These are phyloP conservation scores for Melipona quadrifasciata DNA, from an alignment of 1,140 invertebrate genomes.

Conservation along the genomic window DNA sequence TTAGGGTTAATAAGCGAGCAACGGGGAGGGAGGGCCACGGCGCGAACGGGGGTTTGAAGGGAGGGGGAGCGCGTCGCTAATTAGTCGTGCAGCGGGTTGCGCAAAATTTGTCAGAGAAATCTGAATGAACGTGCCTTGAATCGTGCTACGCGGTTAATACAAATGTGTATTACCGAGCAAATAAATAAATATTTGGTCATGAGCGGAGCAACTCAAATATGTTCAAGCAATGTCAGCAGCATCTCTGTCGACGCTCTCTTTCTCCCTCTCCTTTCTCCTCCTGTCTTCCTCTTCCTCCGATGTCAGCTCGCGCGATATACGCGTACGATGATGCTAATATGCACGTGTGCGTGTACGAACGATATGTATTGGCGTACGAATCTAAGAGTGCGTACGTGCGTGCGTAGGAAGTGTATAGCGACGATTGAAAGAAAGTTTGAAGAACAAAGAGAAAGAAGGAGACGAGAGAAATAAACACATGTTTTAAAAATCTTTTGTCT, in stretches of 20 bases:
- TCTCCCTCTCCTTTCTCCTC: slow-evolving; percentile 52
- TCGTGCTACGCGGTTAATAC: slow-evolving; percentile 72
- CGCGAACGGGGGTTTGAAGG: background rate
- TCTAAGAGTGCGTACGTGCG: no score
- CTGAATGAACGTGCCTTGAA: slow-evolving; percentile 70
- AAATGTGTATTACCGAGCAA: slow-evolving; percentile 77
- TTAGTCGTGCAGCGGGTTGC: slow-evolving; percentile 58
- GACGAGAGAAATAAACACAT: no score
- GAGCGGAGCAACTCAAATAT: slow-evolving; percentile 77
- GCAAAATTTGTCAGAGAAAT: slow-evolving; percentile 67
- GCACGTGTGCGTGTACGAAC: background rate
- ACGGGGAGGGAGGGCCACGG: background rate
- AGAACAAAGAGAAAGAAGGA: no score
- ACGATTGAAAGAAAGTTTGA: no score
- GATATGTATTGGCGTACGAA: background rate
- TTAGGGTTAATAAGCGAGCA: slow-evolving; percentile 38
- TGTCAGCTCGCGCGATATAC: background rate
- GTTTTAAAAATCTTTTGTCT: no score
- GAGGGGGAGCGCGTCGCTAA: slow-evolving; percentile 44
- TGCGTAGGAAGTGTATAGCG: background rate
- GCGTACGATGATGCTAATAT: no score
- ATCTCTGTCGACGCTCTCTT: slow-evolving; percentile 68
- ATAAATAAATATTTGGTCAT: slow-evolving; percentile 80
- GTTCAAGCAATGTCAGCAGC: slow-evolving; percentile 76
- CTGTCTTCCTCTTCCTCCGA: slow-evolving; percentile 40